Base-by-base conservation (phyloP, 64 coral and sea anemone genomes). In the Montipora sp. region DNA sequence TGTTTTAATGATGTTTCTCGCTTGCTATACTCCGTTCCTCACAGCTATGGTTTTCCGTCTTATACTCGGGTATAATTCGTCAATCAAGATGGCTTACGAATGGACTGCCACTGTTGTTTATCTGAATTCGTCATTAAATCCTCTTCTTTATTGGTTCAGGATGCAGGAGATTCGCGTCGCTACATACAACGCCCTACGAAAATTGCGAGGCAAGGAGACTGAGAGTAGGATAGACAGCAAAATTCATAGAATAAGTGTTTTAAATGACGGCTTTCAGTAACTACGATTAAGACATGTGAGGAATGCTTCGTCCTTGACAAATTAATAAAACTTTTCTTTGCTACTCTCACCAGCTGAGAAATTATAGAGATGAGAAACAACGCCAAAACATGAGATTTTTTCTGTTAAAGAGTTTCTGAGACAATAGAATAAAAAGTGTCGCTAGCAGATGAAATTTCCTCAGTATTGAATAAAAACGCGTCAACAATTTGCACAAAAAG, bases 21-120 rank as follows among this genome's bases (percentile, higher is more conserved):
- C 58, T n/a, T 92, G 90, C 76, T 92, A 92, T 61, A 70, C 75
- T 53, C 90, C 90, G 15, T 87, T 92, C 23, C 84, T 92, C 47
- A 65, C 68, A 44, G 70, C 90, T 47, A 92, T 92, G 90, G 81
- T 75, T 1, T 19, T 83, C 9, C 81, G 90, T 5, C 50, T 92
- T 16, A 3, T 78, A 2, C 36, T 86, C 18, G 90, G 90, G 8
- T 92, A 92, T 47, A 92, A 14, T 7, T 4, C 81, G 27, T 24
- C 55, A 15, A 81, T 87, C 15, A 92, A 92, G 49, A 78, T 92
- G 21, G 90, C 81, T 49, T 92, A 92, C 59, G 90, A 92, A 51
- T 77, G 79, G 80, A 80, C 81, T 15, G 90, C 90, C 16, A 92
- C 90, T 7, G 11, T 92, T 9, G 90, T 87, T 6, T 92, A 92